Percentiles rank a stretch among this genome's conserved stretches.
phyloP scores from a whole-genome alignment of 2,888 invertebrate genomes.

The Parascotia fuliginaria region DNA sequence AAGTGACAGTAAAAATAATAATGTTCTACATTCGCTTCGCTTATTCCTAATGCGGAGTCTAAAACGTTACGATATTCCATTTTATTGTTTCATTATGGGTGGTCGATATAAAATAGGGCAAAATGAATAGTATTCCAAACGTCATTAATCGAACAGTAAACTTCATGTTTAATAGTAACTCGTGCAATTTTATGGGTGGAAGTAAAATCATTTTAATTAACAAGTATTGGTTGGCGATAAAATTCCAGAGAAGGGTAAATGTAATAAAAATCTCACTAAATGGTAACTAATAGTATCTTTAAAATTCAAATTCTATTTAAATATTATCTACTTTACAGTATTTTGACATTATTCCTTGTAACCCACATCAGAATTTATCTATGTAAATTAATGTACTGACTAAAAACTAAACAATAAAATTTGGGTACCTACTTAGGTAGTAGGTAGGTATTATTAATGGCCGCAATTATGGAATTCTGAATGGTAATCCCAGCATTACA shows the following conservation, averaged over 20 bases:
- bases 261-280: not conserved
- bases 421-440: no score
- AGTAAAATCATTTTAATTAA: conserved; percentile 3
- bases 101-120: conserved; percentile 19
- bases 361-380: no score
- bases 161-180: conserved; percentile 17
- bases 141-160: conserved; percentile 24
- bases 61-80: conserved; percentile 22
- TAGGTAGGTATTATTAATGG: no score
- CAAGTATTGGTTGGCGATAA: not conserved
- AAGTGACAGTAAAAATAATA: no score
- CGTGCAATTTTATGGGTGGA: conserved; percentile 17
- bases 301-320: no score
- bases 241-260: not conserved
- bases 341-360: no score
- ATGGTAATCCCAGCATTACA: no score
- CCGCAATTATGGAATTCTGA: no score
- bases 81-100: conserved; percentile 31
- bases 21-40: not conserved
- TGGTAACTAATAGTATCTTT: no score
- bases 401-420: no score
- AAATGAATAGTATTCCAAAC: conserved; percentile 9
- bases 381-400: no score
- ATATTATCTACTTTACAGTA: no score
- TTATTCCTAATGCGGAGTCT: not conserved